These are phyloP conservation scores for Tricholaema leucomelas DNA, from an alignment of 2,113 vertebrate genomes.

Conservation along the genomic window DNA sequence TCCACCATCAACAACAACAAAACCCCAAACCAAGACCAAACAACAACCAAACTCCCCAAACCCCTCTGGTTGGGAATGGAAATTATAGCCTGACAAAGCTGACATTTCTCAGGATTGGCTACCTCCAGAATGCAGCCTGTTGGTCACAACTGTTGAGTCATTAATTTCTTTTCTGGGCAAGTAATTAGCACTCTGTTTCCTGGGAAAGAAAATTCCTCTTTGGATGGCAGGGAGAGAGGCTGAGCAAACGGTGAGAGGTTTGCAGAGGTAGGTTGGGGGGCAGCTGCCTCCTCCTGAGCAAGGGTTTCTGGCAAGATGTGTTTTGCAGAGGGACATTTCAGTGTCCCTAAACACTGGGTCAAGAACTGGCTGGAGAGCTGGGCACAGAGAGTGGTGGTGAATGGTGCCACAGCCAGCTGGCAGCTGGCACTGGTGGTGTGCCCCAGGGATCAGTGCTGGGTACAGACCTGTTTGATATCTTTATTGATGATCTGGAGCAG, in stretches of 20 bases:
- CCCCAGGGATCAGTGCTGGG: too few relatives aligned
- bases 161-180: constrained; percentile 29
- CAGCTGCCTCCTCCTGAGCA: constrained; percentile 5
- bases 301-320: not conserved
- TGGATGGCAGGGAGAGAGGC: not conserved
- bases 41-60: not conserved
- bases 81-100: not conserved
- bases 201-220: constrained; percentile 14
- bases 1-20: not conserved
- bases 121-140: not conserved
- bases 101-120: constrained; percentile 7
- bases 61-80: not conserved
- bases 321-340: not conserved
- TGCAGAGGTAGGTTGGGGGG: not conserved
- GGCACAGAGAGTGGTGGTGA: too few relatives aligned
- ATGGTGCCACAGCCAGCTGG: too few relatives aligned
- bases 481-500: too few relatives aligned
- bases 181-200: not conserved
- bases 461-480: too few relatives aligned
- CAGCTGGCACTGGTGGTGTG: too few relatives aligned
- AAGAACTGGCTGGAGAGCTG: too few relatives aligned
- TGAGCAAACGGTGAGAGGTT: not conserved
- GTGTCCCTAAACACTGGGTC: not conserved
- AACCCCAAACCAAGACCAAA: not conserved
- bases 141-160: not conserved